Evolutionary conservation across 2,113 vertebrate species (phyloP).

Genomic region (Alligator mississippiensis): DNA sequence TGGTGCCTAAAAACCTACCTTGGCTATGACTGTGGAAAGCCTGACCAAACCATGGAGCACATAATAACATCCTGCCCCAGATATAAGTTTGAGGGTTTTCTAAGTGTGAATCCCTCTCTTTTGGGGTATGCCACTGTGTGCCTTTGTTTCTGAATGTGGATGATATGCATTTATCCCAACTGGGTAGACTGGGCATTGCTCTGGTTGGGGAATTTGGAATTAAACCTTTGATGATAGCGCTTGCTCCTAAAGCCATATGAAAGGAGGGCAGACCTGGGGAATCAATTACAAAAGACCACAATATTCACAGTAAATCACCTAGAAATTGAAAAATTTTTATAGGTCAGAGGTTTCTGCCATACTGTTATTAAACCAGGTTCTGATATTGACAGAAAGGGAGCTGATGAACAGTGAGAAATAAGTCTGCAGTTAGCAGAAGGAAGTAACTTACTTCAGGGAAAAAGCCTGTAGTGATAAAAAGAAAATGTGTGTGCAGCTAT

Average conservation of each 20-base stretch:
- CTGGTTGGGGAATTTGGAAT: too few species aligned
- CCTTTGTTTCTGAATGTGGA: too few species aligned
- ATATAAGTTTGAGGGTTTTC: too few species aligned
- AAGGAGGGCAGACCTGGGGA: neutral
- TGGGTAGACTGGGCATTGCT: too few species aligned
- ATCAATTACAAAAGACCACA: neutral
- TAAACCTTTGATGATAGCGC: too few species aligned
- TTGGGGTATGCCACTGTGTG: too few species aligned
- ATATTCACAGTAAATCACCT: neutral
- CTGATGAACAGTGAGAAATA: neutral
- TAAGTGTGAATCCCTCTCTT: too few species aligned
- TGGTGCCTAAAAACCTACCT: neutral
- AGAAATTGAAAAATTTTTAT: neutral
- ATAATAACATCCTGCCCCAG: too few species aligned
- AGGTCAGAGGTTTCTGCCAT: neutral
- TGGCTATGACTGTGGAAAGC: too few species aligned
- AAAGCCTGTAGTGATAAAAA: neutral
- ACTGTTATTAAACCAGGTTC: neutral
- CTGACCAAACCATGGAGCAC: too few species aligned
- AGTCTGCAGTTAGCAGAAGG: constrained; percentile 10
- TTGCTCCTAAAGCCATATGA: too few species aligned
- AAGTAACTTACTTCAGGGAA: neutral
- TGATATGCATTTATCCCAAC: too few species aligned
- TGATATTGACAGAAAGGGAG: constrained; percentile 10
- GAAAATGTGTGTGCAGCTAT: neutral